Evolutionary conservation across 2,888 invertebrate genomes (phyloP).

Genomic region (Bhutanitis thaidina): DNA sequence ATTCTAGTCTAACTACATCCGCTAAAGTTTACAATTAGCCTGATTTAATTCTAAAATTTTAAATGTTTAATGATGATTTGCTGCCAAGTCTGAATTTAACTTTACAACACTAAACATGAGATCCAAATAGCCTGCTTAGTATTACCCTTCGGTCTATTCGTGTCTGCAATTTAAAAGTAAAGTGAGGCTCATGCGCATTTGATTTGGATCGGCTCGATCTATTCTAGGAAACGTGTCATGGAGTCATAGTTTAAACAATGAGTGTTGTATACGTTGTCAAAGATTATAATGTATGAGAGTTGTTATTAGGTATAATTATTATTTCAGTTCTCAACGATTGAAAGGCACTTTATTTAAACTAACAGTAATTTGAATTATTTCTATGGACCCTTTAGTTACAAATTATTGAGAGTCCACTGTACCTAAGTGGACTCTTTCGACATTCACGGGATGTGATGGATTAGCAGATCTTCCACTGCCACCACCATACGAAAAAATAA

Average conservation of each 20-base stretch:
- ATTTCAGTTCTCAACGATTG: too few relatives aligned
- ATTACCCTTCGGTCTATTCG: constrained; percentile 42
- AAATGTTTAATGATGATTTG: constrained; percentile 33
- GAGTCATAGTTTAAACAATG: constrained; percentile 71
- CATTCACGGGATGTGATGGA: too few relatives aligned
- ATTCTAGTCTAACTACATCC: not conserved
- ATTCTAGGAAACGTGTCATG: constrained; percentile 69
- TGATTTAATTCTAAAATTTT: constrained; percentile 19
- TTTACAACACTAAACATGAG: constrained; percentile 40
- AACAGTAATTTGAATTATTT: too few relatives aligned
- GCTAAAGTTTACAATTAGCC: not conserved
- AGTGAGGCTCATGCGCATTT: constrained; percentile 64
- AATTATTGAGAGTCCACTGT: too few relatives aligned
- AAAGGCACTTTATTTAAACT: too few relatives aligned
- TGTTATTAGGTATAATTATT: not conserved
- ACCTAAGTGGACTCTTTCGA: too few relatives aligned
- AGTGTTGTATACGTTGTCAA: constrained; percentile 42
- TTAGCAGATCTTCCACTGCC: too few relatives aligned
- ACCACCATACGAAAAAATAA: too few relatives aligned
- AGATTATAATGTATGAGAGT: constrained; percentile 16
- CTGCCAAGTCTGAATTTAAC: constrained; percentile 31
- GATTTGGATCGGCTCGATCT: constrained; percentile 71
- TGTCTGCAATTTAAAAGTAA: constrained; percentile 59
- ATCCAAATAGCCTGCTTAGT: constrained; percentile 61
- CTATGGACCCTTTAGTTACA: too few relatives aligned